These are phyloP conservation scores for Phaethornis superciliosus DNA, from an alignment of 2,113 vertebrate species.

Conservation along the genomic window DNA sequence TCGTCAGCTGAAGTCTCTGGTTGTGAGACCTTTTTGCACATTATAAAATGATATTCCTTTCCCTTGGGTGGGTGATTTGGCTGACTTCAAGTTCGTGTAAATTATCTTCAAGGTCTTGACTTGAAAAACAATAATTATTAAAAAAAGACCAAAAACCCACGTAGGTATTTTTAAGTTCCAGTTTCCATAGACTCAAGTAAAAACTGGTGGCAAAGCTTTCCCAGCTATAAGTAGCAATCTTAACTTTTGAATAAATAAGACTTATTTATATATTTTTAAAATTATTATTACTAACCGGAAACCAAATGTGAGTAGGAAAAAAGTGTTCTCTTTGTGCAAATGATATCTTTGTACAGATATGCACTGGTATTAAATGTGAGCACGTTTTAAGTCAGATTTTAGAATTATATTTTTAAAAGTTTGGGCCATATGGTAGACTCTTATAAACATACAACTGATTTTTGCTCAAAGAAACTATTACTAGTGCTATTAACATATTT, in stretches of 20 bases:
- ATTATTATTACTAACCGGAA: background rate
- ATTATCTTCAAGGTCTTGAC: background rate
- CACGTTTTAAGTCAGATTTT: background rate
- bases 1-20: background rate
- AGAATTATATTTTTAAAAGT: background rate
- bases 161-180: background rate
- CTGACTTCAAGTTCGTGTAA: background rate
- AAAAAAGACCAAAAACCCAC: background rate
- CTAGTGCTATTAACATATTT: background rate
- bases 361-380: background rate
- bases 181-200: background rate
- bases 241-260: background rate
- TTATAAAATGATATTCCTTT: background rate
- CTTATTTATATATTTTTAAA: background rate
- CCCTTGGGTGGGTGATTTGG: background rate
- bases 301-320: background rate
- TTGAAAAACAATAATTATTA: background rate
- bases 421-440: background rate
- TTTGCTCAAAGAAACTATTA: background rate
- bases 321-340: background rate
- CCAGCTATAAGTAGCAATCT: background rate
- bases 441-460: background rate
- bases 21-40: background rate
- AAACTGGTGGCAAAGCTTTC: background rate
- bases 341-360: too few species aligned